Evolutionary conservation across 2,113 vertebrate species (phyloP).

Genomic region (Grantiella picta): DNA sequence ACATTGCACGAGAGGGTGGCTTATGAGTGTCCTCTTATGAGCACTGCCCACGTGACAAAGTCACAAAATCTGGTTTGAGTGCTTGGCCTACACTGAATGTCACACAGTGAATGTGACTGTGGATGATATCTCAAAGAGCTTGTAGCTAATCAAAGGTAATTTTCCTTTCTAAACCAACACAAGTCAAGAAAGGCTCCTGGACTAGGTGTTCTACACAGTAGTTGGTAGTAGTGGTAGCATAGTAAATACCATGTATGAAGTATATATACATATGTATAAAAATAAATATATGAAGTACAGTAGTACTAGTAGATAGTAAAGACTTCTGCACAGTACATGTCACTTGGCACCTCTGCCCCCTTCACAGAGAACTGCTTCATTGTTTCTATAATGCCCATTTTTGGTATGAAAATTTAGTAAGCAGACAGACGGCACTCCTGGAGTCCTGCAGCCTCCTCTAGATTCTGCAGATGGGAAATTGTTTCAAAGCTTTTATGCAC

Average conservation of each 20-base stretch:
- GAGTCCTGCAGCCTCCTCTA: slow-evolving; percentile 57
- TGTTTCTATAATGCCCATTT: slow-evolving; percentile 45
- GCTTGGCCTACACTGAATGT: not conserved
- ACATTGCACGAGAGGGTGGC: not conserved
- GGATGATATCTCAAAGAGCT: not conserved
- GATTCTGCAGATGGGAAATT: slow-evolving; percentile 70
- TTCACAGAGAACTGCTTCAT: not conserved
- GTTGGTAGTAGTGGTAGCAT: not conserved
- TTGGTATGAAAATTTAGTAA: slow-evolving; percentile 54
- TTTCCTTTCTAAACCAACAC: not conserved
- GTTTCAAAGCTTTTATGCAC: slow-evolving; percentile 18
- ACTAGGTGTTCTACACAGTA: not conserved
- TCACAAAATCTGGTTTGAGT: not conserved
- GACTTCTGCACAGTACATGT: not conserved
- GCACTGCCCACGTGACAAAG: rapidly evolving
- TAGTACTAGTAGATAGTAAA: not conserved
- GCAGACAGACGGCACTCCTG: slow-evolving; percentile 63
- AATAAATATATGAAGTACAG: not conserved
- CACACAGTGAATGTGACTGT: not conserved
- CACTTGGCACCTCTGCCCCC: not conserved
- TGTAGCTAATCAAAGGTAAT: not conserved
- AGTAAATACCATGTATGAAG: not conserved
- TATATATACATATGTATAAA: not conserved
- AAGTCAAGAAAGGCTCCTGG: not conserved
- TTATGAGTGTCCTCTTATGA: rapidly evolving